These are phyloP conservation scores for Drosophila recens DNA, from an alignment of 2,888 invertebrate species.

Conservation along the genomic window DNA sequence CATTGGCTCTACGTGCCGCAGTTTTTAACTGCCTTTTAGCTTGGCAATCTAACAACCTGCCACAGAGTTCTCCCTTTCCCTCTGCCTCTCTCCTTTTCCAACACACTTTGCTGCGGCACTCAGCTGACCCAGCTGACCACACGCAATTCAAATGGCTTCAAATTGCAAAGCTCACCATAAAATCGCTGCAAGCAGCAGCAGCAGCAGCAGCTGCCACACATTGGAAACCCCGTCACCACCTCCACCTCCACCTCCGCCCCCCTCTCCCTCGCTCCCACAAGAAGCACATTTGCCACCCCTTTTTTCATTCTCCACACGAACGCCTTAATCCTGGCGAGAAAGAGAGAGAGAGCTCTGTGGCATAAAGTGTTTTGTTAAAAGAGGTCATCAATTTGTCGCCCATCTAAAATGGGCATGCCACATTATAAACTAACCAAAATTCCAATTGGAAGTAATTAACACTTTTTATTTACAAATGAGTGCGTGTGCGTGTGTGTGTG, in stretches of 20 bases:
- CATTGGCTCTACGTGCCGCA: constrained; percentile 65
- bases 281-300: background rate
- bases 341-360: background rate
- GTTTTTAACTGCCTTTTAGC: constrained; percentile 72
- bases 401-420: constrained; percentile 53
- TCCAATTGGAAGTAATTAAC: constrained; percentile 75
- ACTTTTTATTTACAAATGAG: constrained; percentile 39
- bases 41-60: constrained; percentile 22
- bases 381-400: constrained; percentile 61
- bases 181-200: constrained; percentile 21
- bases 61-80: background rate
- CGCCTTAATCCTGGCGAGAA: constrained; percentile 8
- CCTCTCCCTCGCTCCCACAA: background rate
- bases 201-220: constrained; percentile 31
- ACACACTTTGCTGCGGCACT: background rate
- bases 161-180: constrained; percentile 41
- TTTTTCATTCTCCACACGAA: background rate
- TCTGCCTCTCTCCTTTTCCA: background rate
- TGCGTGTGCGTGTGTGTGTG: constrained; percentile 4
- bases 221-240: constrained; percentile 1
- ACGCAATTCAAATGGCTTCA: constrained; percentile 62
- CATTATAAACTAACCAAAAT: constrained; percentile 71
- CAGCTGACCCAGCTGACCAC: constrained; percentile 59
- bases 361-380: constrained; percentile 56
- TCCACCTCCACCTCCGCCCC: background rate